phyloP scores from a whole-genome alignment of 2,113 vertebrate species.

The Odobenus rosmarus region DNA sequence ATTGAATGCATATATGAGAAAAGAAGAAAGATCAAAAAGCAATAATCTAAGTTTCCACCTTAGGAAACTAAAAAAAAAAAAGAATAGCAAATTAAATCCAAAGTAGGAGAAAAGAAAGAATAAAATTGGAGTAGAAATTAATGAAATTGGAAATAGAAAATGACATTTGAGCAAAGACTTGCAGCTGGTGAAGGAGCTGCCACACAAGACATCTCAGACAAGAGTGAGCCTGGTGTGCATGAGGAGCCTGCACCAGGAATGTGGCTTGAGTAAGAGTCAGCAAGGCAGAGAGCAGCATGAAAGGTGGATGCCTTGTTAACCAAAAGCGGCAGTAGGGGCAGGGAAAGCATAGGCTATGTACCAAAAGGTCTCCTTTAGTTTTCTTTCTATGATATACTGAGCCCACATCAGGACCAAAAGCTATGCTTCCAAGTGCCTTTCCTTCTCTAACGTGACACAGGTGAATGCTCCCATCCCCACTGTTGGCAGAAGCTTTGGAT shows the following conservation, averaged over 20 bases:
- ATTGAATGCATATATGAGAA: neutral
- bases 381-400: neutral
- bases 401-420: neutral
- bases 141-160: neutral
- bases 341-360: neutral
- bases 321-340: neutral
- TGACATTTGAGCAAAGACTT: neutral
- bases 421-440: neutral
- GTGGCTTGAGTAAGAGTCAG: neutral
- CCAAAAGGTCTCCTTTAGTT: neutral
- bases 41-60: neutral
- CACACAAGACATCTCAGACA: too few species aligned
- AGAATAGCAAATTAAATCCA: conserved; percentile 44
- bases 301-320: neutral
- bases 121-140: conserved; percentile 13
- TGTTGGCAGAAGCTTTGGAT: neutral
- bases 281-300: neutral
- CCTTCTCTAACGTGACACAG: neutral
- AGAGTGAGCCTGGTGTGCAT: neutral
- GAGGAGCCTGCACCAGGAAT: neutral
- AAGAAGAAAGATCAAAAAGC: conserved; percentile 8
- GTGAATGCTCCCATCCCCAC: neutral
- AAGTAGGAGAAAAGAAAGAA: neutral
- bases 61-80: conserved; percentile 22
- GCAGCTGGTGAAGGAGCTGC: neutral